phyloP scores from a whole-genome alignment of 2,113 vertebrate genomes.

The Vidua macroura region DNA sequence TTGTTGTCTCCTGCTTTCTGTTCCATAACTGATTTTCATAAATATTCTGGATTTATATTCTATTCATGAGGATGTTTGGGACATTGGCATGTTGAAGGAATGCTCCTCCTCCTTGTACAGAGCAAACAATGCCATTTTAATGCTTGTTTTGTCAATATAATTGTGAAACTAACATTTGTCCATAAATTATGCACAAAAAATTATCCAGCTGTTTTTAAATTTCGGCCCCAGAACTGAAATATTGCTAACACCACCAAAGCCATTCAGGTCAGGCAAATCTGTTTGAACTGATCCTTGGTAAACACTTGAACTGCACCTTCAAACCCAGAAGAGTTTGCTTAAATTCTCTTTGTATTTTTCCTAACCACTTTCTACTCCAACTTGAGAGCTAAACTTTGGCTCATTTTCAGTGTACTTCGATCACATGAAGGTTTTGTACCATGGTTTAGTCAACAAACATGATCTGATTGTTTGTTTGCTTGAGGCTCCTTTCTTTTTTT shows the following conservation, averaged over 20 bases:
- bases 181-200: background rate
- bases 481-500: background rate
- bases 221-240: background rate
- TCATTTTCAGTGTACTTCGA: background rate
- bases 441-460: background rate
- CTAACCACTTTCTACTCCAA: background rate
- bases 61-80: background rate
- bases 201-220: background rate
- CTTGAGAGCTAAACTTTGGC: background rate
- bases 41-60: constrained; percentile 16
- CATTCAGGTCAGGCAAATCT: background rate
- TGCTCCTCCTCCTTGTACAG: background rate
- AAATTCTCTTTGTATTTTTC: background rate
- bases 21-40: background rate
- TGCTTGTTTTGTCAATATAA: background rate
- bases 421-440: background rate
- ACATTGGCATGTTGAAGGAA: background rate
- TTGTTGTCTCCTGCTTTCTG: constrained; percentile 7
- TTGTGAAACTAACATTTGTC: background rate
- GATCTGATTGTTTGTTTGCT: background rate
- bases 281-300: background rate
- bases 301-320: background rate
- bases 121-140: background rate
- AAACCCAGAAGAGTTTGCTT: background rate
- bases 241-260: background rate